Percentiles rank a stretch among this genome's conserved stretches.
Evolutionary conservation across 2,888 invertebrate species (phyloP).

Genomic region (Ectemnius continuus): DNA sequence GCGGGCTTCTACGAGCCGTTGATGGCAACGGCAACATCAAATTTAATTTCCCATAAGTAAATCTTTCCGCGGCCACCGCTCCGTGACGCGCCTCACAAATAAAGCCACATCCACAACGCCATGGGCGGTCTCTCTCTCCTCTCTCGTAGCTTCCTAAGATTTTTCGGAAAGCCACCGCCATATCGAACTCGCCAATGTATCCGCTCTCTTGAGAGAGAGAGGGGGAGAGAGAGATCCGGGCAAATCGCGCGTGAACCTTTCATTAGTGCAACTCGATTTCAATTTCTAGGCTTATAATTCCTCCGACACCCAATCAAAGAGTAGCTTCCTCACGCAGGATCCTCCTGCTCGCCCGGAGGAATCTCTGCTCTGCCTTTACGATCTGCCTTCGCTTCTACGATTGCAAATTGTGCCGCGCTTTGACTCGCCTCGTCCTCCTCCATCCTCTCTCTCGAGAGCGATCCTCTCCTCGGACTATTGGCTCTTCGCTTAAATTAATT

Average conservation of each 20-base stretch:
- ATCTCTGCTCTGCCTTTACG: conserved; percentile 46
- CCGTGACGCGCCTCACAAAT: conserved; percentile 55
- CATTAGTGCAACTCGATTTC: conserved; percentile 41
- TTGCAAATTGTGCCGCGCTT: conserved; percentile 32
- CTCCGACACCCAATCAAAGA: neutral
- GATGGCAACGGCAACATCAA: conserved; percentile 72
- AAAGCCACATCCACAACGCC: conserved; percentile 62
- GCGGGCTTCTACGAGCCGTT: conserved; percentile 73
- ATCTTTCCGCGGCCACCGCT: conserved; percentile 66
- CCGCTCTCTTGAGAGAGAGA: too few relatives aligned
- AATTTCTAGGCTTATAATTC: conserved; percentile 35
- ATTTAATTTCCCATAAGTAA: conserved; percentile 74
- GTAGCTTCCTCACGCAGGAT: too few relatives aligned
- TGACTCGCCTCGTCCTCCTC: conserved; percentile 29
- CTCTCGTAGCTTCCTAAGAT: conserved; percentile 9
- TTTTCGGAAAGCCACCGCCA: too few relatives aligned
- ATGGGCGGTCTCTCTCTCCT: conserved; percentile 57
- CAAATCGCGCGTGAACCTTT: conserved; percentile 37
- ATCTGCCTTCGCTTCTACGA: conserved; percentile 37
- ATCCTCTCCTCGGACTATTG: conserved; percentile 34
- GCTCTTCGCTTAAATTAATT: conserved; percentile 36
- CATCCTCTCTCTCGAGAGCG: neutral
- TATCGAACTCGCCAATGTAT: too few relatives aligned
- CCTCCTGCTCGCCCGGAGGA: conserved; percentile 1
- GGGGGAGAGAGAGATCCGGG: conserved; percentile 40